phyloP scores from a whole-genome alignment of 2,888 invertebrate genomes.

The Volucella zonaria region DNA sequence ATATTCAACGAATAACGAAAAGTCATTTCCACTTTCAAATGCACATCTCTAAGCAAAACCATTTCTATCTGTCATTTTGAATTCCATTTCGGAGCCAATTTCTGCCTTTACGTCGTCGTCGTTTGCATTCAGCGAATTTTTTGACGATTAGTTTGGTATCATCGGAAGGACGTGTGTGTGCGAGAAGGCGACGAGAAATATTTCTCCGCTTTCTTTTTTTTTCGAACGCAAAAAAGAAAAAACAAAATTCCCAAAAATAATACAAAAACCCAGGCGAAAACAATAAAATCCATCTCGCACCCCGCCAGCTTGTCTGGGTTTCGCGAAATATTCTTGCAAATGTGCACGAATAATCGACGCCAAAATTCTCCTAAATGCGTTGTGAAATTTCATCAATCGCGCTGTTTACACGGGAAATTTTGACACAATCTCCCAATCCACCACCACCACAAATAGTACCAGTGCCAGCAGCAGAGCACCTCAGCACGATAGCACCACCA shows the following conservation, averaged over 20 bases:
- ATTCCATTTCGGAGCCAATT: conserved; percentile 52
- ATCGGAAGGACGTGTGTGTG: conserved; percentile 65
- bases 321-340: conserved; percentile 37
- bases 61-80: conserved; percentile 36
- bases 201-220: conserved; percentile 49
- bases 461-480: too few relatives aligned
- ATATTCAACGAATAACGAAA: conserved; percentile 22
- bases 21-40: neutral
- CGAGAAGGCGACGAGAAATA: conserved; percentile 52
- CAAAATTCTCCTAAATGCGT: conserved; percentile 58
- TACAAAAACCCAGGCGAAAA: neutral
- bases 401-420: conserved; percentile 69
- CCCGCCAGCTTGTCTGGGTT: conserved; percentile 25
- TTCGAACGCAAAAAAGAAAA: conserved; percentile 24
- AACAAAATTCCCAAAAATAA: conserved; percentile 14
- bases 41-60: conserved; percentile 28
- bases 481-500: conserved; percentile 20
- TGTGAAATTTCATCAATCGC: conserved; percentile 63
- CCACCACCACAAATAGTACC: neutral
- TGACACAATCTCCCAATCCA: conserved; percentile 53
- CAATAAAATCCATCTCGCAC: conserved; percentile 19
- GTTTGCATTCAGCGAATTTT: conserved; percentile 68
- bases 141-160: conserved; percentile 51
- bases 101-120: conserved; percentile 24
- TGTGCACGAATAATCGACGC: conserved; percentile 25